Conservation (phyloP, 2,888 invertebrate genomes). For the Pandemis corylana region DNA sequence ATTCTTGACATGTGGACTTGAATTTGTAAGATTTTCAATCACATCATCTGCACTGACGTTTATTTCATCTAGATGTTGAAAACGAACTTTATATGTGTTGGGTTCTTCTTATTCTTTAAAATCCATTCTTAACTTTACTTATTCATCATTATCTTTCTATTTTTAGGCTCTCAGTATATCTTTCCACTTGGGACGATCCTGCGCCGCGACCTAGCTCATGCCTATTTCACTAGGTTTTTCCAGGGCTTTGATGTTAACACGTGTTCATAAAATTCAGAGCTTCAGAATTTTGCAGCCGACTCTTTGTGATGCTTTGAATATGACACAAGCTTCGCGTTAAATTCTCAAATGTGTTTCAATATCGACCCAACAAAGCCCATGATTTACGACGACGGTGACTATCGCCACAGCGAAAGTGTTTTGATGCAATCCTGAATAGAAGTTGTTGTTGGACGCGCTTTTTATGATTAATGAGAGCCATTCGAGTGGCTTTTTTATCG, state of each 20-base stretch:
- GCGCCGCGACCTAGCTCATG: too few species aligned
- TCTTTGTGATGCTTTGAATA: background rate
- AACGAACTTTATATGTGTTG: too few species aligned
- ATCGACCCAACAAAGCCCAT: constrained; percentile 54
- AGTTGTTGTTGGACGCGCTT: constrained; percentile 58
- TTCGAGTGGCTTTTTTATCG: constrained; percentile 64
- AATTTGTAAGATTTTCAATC: background rate
- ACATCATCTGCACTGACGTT: too few species aligned
- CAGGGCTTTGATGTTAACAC: background rate
- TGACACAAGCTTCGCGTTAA: background rate
- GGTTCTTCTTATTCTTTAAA: too few species aligned
- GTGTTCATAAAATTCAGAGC: background rate
- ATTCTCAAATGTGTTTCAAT: constrained; percentile 53
- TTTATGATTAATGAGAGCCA: constrained; percentile 73
- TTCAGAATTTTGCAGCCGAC: too few species aligned
- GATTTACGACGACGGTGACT: constrained; percentile 66
- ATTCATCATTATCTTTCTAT: too few species aligned
- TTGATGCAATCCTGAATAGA: constrained; percentile 58
- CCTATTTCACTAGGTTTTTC: background rate
- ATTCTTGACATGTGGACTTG: background rate
- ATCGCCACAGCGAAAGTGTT: constrained; percentile 67
- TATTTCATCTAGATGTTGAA: too few species aligned
- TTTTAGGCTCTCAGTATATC: too few species aligned
- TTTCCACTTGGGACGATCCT: too few species aligned
- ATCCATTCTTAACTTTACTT: too few species aligned